Conservation (phyloP, 2,888 invertebrate species). For the Clanis bilineata region DNA sequence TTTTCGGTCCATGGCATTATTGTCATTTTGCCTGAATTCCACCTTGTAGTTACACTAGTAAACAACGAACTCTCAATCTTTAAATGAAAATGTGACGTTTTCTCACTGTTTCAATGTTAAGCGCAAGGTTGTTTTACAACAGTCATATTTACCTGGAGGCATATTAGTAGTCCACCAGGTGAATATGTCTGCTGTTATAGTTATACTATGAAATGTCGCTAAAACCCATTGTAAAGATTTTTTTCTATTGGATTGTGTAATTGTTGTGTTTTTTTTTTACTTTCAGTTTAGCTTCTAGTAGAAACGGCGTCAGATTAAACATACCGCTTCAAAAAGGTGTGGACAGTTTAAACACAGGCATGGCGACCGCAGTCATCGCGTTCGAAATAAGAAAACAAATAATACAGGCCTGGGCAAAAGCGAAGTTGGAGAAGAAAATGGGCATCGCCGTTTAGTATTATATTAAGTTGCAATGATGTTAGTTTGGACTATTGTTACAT, state of each 20-base stretch:
- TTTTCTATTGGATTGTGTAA: background rate
- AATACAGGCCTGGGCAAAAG: constrained; percentile 54
- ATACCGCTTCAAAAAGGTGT: constrained; percentile 90
- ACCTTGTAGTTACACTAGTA: no score
- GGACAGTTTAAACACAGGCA: constrained; percentile 93
- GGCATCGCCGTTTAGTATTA: constrained; percentile 19
- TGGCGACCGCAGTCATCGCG: constrained; percentile 90
- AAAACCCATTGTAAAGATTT: no score
- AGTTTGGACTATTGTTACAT: background rate
- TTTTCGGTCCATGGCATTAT: no score
- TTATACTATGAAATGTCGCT: no score
- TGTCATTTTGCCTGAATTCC: no score
- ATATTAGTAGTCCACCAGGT: no score
- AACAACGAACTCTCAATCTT: no score
- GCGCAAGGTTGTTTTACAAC: no score
- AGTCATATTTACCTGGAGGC: no score
- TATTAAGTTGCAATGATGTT: background rate
- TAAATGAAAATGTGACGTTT: no score
- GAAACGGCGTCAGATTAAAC: constrained; percentile 85
- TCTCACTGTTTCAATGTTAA: no score
- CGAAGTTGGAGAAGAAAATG: constrained; percentile 43
- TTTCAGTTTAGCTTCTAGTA: constrained; percentile 79
- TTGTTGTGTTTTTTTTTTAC: constrained; percentile 1
- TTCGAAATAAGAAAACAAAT: constrained; percentile 91
- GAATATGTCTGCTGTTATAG: no score